Percentiles rank a stretch among this genome's conserved stretches.
These are phyloP conservation scores for Labrus mixtus DNA, from an alignment of 2,113 vertebrate genomes.

Conservation along the genomic window DNA sequence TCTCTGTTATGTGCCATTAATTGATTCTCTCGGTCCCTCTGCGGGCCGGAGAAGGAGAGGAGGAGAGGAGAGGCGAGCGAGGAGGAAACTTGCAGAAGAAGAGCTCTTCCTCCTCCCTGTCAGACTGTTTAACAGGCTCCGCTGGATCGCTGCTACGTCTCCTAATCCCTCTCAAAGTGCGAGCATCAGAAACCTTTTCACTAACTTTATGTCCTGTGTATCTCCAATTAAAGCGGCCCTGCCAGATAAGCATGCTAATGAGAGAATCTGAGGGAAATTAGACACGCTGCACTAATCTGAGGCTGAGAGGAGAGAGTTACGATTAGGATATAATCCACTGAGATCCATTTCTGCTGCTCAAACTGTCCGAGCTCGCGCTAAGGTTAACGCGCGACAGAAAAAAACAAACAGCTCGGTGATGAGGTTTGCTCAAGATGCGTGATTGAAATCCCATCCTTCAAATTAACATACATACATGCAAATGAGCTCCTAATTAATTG, in stretches of 20 bases:
- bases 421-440: constrained; percentile 65
- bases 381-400: constrained; percentile 29
- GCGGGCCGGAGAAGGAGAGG: constrained; percentile 28
- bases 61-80: constrained; percentile 21
- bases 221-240: constrained; percentile 78
- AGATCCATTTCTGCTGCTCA: constrained; percentile 32
- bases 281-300: constrained; percentile 73
- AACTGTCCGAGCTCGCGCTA: constrained; percentile 15
- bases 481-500: constrained; percentile 84
- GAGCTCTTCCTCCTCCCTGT: constrained; percentile 38
- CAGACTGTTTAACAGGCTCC: constrained; percentile 17
- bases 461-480: constrained; percentile 85
- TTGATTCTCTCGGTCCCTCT: constrained; percentile 74
- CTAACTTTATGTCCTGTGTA: constrained; percentile 74
- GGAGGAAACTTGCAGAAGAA: constrained; percentile 58
- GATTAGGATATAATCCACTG: constrained; percentile 75
- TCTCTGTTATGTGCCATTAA: constrained; percentile 70
- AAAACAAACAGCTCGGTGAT: constrained; percentile 70
- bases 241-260: constrained; percentile 77
- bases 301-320: constrained; percentile 69
- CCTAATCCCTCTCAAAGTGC: constrained; percentile 76
- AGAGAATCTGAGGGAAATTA: constrained; percentile 66
- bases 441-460: constrained; percentile 75
- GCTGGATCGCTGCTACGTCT: constrained; percentile 56
- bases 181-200: constrained; percentile 68